These are phyloP conservation scores for Hypanus sabinus DNA, from an alignment of 2,113 vertebrate species.

Conservation along the genomic window DNA sequence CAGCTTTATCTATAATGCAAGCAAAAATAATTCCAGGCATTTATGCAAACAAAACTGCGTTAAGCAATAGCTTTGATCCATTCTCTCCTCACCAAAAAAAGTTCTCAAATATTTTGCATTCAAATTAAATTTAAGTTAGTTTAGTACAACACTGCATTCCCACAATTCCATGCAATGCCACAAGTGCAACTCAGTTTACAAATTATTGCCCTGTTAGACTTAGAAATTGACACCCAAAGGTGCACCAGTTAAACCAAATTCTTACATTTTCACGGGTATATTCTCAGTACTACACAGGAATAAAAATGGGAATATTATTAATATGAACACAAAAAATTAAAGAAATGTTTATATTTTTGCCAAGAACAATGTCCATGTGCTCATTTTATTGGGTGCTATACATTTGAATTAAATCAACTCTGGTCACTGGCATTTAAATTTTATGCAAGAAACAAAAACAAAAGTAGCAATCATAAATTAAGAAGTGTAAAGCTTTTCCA, in stretches of 20 bases:
- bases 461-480: background rate
- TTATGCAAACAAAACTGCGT: conserved; percentile 1
- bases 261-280: conserved; percentile 83
- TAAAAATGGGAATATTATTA: conserved; percentile 56
- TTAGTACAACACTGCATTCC: background rate
- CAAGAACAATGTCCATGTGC: background rate
- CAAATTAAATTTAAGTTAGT: background rate
- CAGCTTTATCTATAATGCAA: conserved; percentile 9
- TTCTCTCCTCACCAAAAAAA: background rate
- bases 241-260: conserved; percentile 46
- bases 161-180: background rate
- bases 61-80: background rate
- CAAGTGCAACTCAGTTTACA: background rate
- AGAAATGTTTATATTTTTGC: background rate
- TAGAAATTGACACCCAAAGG: conserved; percentile 16
- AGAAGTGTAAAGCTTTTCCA: conserved; percentile 44
- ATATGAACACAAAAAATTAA: conserved; percentile 41
- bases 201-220: background rate
- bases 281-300: conserved; percentile 73
- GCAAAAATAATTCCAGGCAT: background rate
- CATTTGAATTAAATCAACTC: background rate
- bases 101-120: background rate
- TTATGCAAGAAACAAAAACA: background rate
- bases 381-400: background rate
- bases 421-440: too few species aligned